Base-by-base conservation (phyloP, 2,797 vertebrate genomes). In the Tachyglossus aculeatus region DNA sequence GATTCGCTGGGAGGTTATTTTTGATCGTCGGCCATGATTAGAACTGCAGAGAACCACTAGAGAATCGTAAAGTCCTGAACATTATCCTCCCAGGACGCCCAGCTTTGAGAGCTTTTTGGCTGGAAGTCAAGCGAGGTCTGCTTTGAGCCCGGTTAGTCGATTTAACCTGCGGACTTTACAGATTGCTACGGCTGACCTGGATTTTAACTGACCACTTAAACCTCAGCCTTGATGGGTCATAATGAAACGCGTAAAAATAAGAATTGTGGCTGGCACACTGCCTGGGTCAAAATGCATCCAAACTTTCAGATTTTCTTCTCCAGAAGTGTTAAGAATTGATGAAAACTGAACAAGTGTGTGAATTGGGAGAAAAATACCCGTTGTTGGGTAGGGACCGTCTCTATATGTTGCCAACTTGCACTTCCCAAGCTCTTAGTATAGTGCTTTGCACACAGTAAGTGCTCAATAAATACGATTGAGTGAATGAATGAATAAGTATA, bases 11-110 rank as follows among this genome's bases (percentile, higher is more conserved):
- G 61, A 85, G 57, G 58, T 47, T 50, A 53, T 68, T 86, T n/a
- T 80, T 56, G 48, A 74, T 73, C 53, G 60, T 67, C 88, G 50
- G 10, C 34, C 60, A 67, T 65, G 78, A 88, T 91, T 84, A 83
- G 62, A 82, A 69, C 43, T 7, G 21, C 70, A 78, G 65, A n/a
- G 77, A 84, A 71, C 18, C 62, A 45, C 75, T 73, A 54, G 67
- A 64, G 75, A 85, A 84, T 63, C 54, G 45, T 81, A 80, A 87
- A 55, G 59, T 37, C 87, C 52, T 37, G 61, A 63, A 62, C 57
- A 78, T 82, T 80, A 66, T 68, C 61, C 58, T 86, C 57, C 55
- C 60, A 60, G 68, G 67, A 82, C 54, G 29, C 7, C 81, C 77
- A 31, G 19, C 6, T 77, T 48, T 38, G 19, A 77, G 54, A 75